Base-by-base conservation (phyloP, 2,888 invertebrate species). In the Lordiphosa fenestrarum region DNA sequence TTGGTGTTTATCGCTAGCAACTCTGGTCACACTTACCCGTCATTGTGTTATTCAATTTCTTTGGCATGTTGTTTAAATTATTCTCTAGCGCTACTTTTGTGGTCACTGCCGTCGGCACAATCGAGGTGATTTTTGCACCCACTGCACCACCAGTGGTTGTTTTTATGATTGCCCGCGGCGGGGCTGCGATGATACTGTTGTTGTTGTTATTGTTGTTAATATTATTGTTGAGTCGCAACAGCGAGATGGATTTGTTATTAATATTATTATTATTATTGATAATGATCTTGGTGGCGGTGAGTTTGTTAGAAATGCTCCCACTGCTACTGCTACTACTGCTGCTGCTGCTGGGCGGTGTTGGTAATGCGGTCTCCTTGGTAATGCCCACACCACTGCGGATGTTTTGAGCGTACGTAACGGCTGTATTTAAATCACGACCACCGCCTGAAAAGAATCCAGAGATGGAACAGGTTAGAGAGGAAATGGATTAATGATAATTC, bases 341-440 rank as follows among this genome's bases (percentile, higher is more conserved):
- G 47, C 47, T 7, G 57, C 19, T 67, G 86, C 49, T 38, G 71
- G 35, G 42, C 40, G 10, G 35, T 49, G 9, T 21, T 41, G 23
- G n/a, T 53, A 38, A 7, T 53, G 38, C 7, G 41, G 44, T 35
- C 54, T 49, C 49, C 10, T 48, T 53, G 6, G 57, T 66, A 55
- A 78, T 68, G 87, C 89, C 42, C 56, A 42, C 67, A 21, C 73
- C 93, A 51, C 71, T 64, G 15, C 80, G 68, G 87, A 83, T 87
- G 46, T 90, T 92, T 80, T 90, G 91, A 25, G 91, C 92, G 84
- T 94, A 91, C 13, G 92, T 92, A 1, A 94, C 94, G 0, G 95
- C 94, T n/a, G 96, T 94, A 4, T 95, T 95, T 85, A 96, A 90
- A 84, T 95, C 95, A 87, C 95, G 96, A 12, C 96, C 96, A 10